Conservation (phyloP, 2,113 vertebrate genomes). For the Cynoglossus semilaevis region DNA sequence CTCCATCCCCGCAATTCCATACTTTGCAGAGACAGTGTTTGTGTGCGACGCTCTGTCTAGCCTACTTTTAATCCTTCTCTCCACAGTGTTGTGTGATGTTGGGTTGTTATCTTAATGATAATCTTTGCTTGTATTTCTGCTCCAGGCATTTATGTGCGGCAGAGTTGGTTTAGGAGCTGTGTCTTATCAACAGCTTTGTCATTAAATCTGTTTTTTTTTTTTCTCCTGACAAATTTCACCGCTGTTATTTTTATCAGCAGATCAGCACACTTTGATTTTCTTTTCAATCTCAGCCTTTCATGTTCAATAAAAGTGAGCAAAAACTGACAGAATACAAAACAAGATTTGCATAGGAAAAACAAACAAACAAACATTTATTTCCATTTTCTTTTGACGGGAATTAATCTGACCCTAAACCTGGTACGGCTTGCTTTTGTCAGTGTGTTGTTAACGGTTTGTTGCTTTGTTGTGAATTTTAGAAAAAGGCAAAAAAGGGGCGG, state of each 20-base stretch:
- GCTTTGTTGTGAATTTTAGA: conserved; percentile 43
- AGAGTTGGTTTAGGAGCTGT: conserved; percentile 58
- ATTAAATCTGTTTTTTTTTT: conserved; percentile 76
- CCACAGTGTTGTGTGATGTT: conserved; percentile 68
- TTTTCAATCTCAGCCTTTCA: conserved; percentile 59
- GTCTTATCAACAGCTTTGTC: conserved; percentile 74
- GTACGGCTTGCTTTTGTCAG: conserved; percentile 54
- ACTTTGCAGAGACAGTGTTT: conserved; percentile 54
- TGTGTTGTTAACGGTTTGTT: conserved; percentile 34
- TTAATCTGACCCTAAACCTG: conserved; percentile 50
- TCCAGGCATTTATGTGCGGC: conserved; percentile 66
- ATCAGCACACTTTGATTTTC: conserved; percentile 63
- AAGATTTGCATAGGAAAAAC: conserved; percentile 27
- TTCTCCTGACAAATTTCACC: conserved; percentile 71
- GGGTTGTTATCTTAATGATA: conserved; percentile 76
- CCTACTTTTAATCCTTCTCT: conserved; percentile 72
- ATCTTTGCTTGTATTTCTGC: conserved; percentile 72
- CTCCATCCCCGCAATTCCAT: conserved; percentile 51
- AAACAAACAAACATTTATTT: conserved; percentile 48
- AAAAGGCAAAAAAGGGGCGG: conserved; percentile 30
- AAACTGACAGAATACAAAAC: conserved; percentile 54
- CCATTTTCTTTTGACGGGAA: conserved; percentile 31
- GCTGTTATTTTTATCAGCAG: conserved; percentile 62
- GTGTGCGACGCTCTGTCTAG: conserved; percentile 58
- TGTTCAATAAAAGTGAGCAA: conserved; percentile 35